Base-by-base conservation (phyloP, 1,140 invertebrate genomes). In the Drosophila bocqueti region DNA sequence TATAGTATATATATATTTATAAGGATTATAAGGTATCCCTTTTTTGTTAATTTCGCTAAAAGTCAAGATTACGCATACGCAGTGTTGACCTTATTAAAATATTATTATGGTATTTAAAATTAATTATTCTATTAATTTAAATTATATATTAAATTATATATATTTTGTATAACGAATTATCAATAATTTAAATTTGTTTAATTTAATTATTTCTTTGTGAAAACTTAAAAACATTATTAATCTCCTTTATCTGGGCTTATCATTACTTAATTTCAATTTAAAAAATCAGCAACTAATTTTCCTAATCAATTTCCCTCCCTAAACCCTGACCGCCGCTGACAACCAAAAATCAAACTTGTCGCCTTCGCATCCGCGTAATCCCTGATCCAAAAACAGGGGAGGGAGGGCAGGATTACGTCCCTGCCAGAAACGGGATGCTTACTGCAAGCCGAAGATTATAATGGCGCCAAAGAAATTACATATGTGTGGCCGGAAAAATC, bases 391-490 rank as follows among this genome's bases (percentile, higher is more conserved):
- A 36, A 16, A 46, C 16, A 10, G 10, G 4, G 8, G 4, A 10
- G 6, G 13, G 24, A 13, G 18, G n/a, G 16, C 47, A n/a, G 47
- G 16, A 50, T 29, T 50, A 46, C 38, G 16, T 2, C 29, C 38
- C 49, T 40, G 34, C 34, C 50, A 59, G 31, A 16, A 59, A 26
- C 21, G 7, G 43, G 29, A 36, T 50, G 9, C 43, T 21, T 21
- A 43, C 38, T 43, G 34, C 8, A 50, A 50, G 66, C 69, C n/a
- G 24, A 26, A n/a, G 69, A 73, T 73, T 73, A 73, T 50, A 50
- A 72, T 61, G 69, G 69, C 69, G 69, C 69, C 69, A 72, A 73
- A 11, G 54, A 72, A 60, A 73, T 60, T 73, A 73, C 69, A 43
- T 36, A 73, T 72, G n/a, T 55, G 57, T 43, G 21, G 6, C 36